Conservation (phyloP, 2,797 vertebrate species). For the Arnoldichthys spilopterus region DNA sequence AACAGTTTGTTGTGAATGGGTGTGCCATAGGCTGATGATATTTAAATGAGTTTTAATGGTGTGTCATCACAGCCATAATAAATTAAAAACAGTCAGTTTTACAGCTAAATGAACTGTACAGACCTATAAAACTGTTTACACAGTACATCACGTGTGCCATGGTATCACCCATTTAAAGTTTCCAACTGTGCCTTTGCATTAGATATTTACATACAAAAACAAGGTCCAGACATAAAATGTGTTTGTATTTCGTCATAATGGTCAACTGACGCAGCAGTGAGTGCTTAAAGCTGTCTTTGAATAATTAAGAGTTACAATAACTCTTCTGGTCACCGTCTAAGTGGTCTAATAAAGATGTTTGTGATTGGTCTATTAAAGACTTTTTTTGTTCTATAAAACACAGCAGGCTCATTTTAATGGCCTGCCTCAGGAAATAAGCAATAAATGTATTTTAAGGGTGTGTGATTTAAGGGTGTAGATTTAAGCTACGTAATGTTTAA, state of each 20-base stretch:
- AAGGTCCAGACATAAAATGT: neutral
- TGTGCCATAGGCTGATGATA: neutral
- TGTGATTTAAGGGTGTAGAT: slow-evolving; percentile 19
- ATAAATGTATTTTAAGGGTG: no score
- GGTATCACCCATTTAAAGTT: neutral
- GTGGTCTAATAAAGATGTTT: slow-evolving; percentile 3
- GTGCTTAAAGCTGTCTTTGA: slow-evolving; percentile 45
- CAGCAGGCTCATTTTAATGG: slow-evolving; percentile 17
- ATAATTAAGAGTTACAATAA: slow-evolving; percentile 48
- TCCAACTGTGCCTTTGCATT: neutral
- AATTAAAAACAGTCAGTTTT: no score
- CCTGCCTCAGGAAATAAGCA: slow-evolving; percentile 29
- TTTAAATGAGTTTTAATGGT: neutral
- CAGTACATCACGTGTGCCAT: neutral
- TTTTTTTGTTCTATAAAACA: slow-evolving; percentile 28
- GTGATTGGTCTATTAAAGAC: slow-evolving; percentile 19
- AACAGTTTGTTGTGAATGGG: neutral
- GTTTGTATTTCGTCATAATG: neutral
- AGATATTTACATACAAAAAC: neutral
- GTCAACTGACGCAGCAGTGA: neutral
- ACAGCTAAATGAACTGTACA: neutral
- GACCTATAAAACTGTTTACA: neutral
- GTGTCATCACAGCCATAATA: neutral
- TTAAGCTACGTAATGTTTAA: slow-evolving; percentile 7
- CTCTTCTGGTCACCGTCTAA: neutral